Conservation (phyloP, 1,140 invertebrate genomes). For the Drosophila erecta region DNA sequence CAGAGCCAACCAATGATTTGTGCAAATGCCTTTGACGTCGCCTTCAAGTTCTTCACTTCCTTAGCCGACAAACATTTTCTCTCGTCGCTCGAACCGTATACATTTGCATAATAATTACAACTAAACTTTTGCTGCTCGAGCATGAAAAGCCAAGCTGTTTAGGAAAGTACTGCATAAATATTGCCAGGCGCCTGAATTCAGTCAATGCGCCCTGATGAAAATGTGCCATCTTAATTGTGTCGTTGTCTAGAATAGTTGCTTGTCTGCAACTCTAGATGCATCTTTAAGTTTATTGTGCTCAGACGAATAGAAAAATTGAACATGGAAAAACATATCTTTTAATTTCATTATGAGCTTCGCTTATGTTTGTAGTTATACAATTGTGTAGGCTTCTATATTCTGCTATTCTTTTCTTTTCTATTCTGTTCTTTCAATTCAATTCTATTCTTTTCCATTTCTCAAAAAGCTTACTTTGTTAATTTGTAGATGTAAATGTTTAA, state of each 20-base stretch:
- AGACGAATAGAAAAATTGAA: too few relatives aligned
- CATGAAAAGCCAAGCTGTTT: not conserved
- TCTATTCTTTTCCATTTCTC: too few relatives aligned
- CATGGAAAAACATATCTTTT: too few relatives aligned
- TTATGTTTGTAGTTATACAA: too few relatives aligned
- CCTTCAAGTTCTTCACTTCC: constrained; percentile 30
- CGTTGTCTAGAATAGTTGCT: too few relatives aligned
- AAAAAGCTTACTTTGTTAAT: too few relatives aligned
- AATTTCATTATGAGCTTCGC: too few relatives aligned
- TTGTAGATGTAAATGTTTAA: too few relatives aligned
- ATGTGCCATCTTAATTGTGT: not conserved
- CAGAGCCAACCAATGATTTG: constrained; percentile 67
- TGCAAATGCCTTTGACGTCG: constrained; percentile 65
- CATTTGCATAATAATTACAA: constrained; percentile 78
- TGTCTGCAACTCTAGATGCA: not conserved
- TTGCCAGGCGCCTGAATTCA: not conserved
- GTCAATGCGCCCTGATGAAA: not conserved
- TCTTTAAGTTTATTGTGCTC: too few relatives aligned
- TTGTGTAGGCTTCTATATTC: too few relatives aligned
- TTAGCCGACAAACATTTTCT: constrained; percentile 5
- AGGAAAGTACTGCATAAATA: not conserved
- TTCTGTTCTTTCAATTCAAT: too few relatives aligned
- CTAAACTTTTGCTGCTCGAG: constrained; percentile 25
- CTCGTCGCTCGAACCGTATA: constrained; percentile 20
- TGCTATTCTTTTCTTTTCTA: too few relatives aligned